Evolutionary conservation across 2,113 vertebrate genomes (phyloP).

Genomic region (Microcebus griseorufus): DNA sequence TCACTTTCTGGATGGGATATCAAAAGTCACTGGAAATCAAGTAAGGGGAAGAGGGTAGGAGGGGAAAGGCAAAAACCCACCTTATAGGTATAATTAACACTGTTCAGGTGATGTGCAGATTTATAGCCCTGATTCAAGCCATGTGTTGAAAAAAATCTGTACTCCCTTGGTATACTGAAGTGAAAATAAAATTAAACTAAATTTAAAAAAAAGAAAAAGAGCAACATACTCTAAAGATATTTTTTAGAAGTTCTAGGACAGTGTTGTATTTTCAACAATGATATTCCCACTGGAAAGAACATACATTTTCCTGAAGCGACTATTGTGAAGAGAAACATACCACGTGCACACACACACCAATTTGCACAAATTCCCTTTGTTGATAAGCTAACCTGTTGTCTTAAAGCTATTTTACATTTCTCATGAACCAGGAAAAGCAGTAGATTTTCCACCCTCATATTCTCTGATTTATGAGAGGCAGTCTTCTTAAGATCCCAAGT

Average conservation of each 20-base stretch:
- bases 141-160: no score
- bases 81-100: no score
- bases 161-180: no score
- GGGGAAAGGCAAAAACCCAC: no score
- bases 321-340: not conserved
- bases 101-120: no score
- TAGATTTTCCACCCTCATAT: not conserved
- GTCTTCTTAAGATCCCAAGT: not conserved
- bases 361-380: not conserved
- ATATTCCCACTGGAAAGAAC: not conserved
- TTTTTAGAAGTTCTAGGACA: not conserved
- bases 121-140: no score
- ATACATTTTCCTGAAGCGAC: not conserved
- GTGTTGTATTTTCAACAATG: not conserved
- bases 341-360: rapidly evolving
- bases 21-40: not conserved
- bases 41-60: no score
- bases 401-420: not conserved
- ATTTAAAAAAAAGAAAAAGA: not conserved
- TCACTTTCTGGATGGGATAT: not conserved
- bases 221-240: not conserved
- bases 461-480: not conserved
- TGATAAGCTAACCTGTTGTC: not conserved
- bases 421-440: not conserved
- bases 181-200: no score